phyloP scores from a whole-genome alignment of 1,140 invertebrate species.

The Procambarus clarkii region DNA sequence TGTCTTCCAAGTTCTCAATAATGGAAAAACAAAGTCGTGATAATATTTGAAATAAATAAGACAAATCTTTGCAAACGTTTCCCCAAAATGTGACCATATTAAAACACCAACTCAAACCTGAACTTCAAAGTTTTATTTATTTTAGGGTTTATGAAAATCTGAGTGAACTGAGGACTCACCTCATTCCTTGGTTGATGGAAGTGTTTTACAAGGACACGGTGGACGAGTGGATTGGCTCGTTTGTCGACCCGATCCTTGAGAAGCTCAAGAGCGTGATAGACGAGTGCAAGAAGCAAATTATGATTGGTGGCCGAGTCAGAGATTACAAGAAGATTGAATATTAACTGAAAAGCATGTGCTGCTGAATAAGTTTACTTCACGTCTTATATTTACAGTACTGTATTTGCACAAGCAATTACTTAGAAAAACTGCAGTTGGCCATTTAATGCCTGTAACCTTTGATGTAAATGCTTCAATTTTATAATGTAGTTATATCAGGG shows the following conservation, averaged over 20 bases:
- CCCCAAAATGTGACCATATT: too few species aligned
- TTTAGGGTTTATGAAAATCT: constrained; percentile 73
- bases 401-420: too few species aligned
- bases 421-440: too few species aligned
- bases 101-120: background rate
- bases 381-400: too few species aligned
- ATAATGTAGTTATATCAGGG: too few species aligned
- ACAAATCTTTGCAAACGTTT: too few species aligned
- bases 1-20: too few species aligned
- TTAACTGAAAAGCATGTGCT: background rate
- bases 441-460: too few species aligned
- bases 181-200: constrained; percentile 72
- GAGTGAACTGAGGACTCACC: constrained; percentile 71
- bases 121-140: background rate
- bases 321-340: constrained; percentile 58
- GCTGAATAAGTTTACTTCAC: too few species aligned
- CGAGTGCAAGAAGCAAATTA: constrained; percentile 60
- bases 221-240: constrained; percentile 75
- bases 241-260: constrained; percentile 73
- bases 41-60: too few species aligned
- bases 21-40: too few species aligned
- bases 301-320: constrained; percentile 57
- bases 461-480: too few species aligned
- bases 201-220: constrained; percentile 75
- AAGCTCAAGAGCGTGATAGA: constrained; percentile 72